A percentile compares a stretch with the other conserved stretches of the same genome.
These are phyloP conservation scores for Thamnophis elegans DNA, from an alignment of 2,797 vertebrate genomes.

Conservation along the genomic window DNA sequence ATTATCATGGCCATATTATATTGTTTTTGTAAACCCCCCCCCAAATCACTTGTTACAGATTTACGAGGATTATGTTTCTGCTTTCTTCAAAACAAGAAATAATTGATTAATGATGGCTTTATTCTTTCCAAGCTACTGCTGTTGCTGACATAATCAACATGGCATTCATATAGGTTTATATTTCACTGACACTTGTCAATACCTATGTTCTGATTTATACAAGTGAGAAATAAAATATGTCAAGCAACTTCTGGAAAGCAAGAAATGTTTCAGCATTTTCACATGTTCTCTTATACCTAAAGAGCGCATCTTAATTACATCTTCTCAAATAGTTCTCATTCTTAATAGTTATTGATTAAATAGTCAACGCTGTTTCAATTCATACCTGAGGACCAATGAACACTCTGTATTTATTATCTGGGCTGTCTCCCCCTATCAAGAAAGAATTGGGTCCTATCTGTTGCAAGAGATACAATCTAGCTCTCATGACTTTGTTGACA, in stretches of 20 bases:
- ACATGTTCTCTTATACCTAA: neutral
- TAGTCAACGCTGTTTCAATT: rapidly evolving
- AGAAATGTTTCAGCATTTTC: neutral
- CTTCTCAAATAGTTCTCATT: neutral
- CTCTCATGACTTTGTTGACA: slow-evolving; percentile 89
- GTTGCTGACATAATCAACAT: neutral
- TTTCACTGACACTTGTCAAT: neutral
- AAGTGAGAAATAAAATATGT: neutral
- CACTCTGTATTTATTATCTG: slow-evolving; percentile 88
- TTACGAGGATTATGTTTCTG: neutral
- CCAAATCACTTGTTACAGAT: neutral
- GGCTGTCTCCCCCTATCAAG: slow-evolving; percentile 87
- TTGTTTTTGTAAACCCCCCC: neutral
- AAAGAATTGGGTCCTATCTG: slow-evolving; percentile 91
- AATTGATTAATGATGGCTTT: neutral
- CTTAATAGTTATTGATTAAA: neutral
- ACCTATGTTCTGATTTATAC: neutral
- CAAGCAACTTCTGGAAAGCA: neutral
- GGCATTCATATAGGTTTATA: neutral
- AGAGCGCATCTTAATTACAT: neutral
- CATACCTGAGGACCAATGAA: slow-evolving; percentile 89
- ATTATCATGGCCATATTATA: neutral
- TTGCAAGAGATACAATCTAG: slow-evolving; percentile 84
- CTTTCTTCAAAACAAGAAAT: neutral
- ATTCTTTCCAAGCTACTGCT: neutral